Evolutionary conservation across 2,797 vertebrate species (phyloP).

Genomic region (Geotrypetes seraphini): DNA sequence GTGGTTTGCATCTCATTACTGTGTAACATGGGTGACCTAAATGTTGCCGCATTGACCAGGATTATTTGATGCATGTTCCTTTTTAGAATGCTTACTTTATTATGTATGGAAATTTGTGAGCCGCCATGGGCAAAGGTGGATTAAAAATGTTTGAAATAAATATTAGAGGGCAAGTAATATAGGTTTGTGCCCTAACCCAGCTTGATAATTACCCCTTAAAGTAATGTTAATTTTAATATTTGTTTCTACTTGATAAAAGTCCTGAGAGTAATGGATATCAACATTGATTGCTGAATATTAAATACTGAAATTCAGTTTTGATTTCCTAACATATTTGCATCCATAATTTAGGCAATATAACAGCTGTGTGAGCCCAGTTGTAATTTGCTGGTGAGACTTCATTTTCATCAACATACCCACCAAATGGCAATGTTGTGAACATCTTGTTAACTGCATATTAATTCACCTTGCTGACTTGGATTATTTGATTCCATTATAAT

Average conservation of each 20-base stretch:
- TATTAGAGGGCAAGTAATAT: too few relatives aligned
- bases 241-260: constrained; percentile 2
- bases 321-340: constrained; percentile 13
- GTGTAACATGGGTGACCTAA: too few relatives aligned
- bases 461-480: constrained; percentile 26
- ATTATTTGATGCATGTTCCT: too few relatives aligned
- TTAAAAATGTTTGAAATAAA: too few relatives aligned
- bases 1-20: too few relatives aligned
- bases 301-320: constrained; percentile 1
- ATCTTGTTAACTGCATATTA: constrained; percentile 16
- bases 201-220: too few relatives aligned
- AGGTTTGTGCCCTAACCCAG: too few relatives aligned
- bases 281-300: too few relatives aligned
- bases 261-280: constrained; percentile 7
- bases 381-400: constrained; percentile 9
- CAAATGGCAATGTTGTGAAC: constrained; percentile 12
- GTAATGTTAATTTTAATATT: constrained; percentile 20
- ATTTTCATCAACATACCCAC: constrained; percentile 1
- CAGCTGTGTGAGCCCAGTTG: constrained; percentile 5
- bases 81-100: too few relatives aligned
- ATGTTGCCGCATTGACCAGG: too few relatives aligned
- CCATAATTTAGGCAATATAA: constrained; percentile 8
- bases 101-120: too few relatives aligned
- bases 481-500: constrained; percentile 33
- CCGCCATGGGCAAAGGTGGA: too few relatives aligned